Base-by-base conservation (phyloP, 2,888 invertebrate species). In the Anagyrus pseudococci region DNA sequence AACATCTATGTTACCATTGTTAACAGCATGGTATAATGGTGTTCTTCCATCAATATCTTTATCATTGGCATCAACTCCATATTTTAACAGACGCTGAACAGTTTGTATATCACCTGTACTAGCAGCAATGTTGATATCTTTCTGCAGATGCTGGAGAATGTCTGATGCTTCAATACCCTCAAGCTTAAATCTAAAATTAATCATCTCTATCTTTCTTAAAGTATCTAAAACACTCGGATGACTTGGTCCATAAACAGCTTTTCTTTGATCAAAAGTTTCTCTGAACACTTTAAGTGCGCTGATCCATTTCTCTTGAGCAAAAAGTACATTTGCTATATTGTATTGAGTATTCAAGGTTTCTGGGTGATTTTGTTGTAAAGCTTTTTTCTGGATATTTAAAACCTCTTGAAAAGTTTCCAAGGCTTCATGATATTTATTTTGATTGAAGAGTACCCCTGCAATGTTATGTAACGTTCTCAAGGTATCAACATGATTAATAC, bases 11-110 rank as follows among this genome's bases (percentile, higher is more conserved):
- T 67, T 43, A 8, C 67, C 63, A 48, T 41, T 67, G 49, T 54
- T 40, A 43, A 65, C 63, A 44, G 72, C 71, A 40, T 47, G 68
- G 56, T 71, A 70, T 17, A 72, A 41, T 20, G 64, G 55, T 15
- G 68, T 65, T 29, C 58, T 29, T 4, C 67, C 68, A 19, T 66
- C 48, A 6, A 1, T 4, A 40, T 62, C 62, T 6, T n/a, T 26
- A 8, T 26, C 33, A 33, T 58, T 58, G 25, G 29, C 22, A 17
- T 43, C 58, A 20, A 29, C 23, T 0, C 41, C 40, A 8, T 49
- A n/a, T 37, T 23, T 15, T 1, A 58, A 13, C 26, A 58, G 19
- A 17, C 8, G 15, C n/a, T 25, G 2, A 19, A 64, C 15, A 37
- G 47, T 60, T 19, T 23, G 4, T 22, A 48, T 10, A 25, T 60